Base-by-base conservation (phyloP, 2,888 invertebrate genomes). In the Chymomyza fuscimana region DNA sequence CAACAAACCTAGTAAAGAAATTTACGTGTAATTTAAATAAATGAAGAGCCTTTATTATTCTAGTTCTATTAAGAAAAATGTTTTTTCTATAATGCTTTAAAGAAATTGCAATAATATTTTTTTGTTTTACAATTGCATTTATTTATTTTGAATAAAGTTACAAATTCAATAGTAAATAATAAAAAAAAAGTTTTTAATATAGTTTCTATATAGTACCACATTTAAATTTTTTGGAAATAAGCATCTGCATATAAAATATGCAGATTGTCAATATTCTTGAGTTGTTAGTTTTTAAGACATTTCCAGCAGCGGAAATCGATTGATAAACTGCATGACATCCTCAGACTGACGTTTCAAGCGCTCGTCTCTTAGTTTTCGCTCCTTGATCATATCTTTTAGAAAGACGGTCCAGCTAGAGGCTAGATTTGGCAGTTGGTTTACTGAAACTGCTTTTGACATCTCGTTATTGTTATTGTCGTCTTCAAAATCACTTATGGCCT, bases 341-440 rank as follows among this genome's bases (percentile, higher is more conserved):
- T 54, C 54, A n/a, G 54, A 54, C 54, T 54, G 54, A n/a, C 54
- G 54, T 54, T 19, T 54, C 54, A n/a, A n/a, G 16, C 54, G 54
- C 19, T 54, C 54, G 10, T n/a, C 54, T 5, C 54, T 5, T 9
- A 54, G 54, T 22, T 54, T 22, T 10, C 54, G 54, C 16, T 19
- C 54, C 0, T 19, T 54, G 19, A n/a, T 19, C 9, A 54, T 19
- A 5, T 54, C 19, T 7, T n/a, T 16, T 10, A 54, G 54, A 54
- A 54, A 54, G 5, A 7, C 15, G 54, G 2, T n/a, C 54, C 54
- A 54, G 54, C 16, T 54, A 19, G 54, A 2, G 16, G 54, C 54
- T 10, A 54, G 0, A 54, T 54, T 54, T 16, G 54, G 54, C 22
- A 54, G 15, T 54, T 22, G 54, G 1, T 4, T 22, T 22, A 54